Evolutionary conservation across 2,113 vertebrate genomes (phyloP).

Genomic region (Alces alces): DNA sequence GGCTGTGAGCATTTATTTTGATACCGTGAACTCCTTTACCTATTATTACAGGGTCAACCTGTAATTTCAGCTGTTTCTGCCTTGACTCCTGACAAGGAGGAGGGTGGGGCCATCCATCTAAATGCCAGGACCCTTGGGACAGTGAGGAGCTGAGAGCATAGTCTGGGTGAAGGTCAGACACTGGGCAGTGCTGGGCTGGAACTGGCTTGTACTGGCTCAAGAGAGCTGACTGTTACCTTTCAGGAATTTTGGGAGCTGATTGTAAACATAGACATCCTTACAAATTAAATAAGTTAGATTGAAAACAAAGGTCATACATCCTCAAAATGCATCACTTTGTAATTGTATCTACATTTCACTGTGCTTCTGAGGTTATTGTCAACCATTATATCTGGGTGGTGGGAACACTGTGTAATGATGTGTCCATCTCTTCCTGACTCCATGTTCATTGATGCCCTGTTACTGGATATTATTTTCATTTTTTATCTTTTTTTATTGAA

Average conservation of each 20-base stretch:
- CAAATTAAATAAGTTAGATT: background rate
- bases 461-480: background rate
- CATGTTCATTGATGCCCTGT: background rate
- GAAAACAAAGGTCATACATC: background rate
- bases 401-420: background rate
- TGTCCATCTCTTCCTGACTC: background rate
- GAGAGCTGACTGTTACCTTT: background rate
- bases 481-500: background rate
- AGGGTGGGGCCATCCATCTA: background rate
- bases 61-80: slow-evolving; percentile 11
- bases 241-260: background rate
- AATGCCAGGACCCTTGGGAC: background rate
- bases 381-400: too few species aligned
- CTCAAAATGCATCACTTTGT: background rate
- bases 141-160: background rate
- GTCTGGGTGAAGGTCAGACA: background rate
- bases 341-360: background rate
- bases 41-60: background rate
- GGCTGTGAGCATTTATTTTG: background rate
- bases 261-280: background rate
- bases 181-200: background rate
- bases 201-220: background rate
- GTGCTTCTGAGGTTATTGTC: background rate
- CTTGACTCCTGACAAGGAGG: background rate
- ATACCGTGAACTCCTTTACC: background rate